Evolutionary conservation across 2,888 invertebrate species (phyloP).

Genomic region (Andricus quercusramuli): DNA sequence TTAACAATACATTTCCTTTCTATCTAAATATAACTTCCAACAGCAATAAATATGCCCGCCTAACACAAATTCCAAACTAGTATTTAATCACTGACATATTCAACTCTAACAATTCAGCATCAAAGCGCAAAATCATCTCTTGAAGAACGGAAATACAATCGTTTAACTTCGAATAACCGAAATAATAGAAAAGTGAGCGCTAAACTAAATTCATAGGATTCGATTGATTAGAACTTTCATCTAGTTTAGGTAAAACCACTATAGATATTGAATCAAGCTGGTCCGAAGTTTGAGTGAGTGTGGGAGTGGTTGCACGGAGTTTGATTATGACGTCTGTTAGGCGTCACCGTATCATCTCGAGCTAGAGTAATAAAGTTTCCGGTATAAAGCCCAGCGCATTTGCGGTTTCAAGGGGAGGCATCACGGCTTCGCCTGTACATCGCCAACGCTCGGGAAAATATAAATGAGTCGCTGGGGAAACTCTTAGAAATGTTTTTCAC

Average conservation of each 20-base stretch:
- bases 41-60: not conserved
- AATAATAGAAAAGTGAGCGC: conserved; percentile 16
- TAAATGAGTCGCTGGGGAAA: conserved; percentile 29
- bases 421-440: conserved; percentile 23
- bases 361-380: conserved; percentile 34
- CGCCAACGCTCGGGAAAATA: conserved; percentile 17
- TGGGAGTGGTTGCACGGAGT: conserved; percentile 4
- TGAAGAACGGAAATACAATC: not conserved
- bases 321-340: conserved; percentile 39
- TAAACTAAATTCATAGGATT: conserved; percentile 16
- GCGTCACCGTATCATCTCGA: conserved; percentile 37
- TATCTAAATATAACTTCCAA: not conserved
- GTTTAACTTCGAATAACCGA: not conserved
- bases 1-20: not conserved
- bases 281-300: conserved; percentile 10
- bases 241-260: conserved; percentile 13
- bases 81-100: not conserved
- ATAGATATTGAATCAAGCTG: conserved; percentile 40
- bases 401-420: conserved; percentile 20
- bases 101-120: not conserved
- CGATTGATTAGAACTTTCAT: conserved; percentile 37
- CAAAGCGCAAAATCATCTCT: not conserved
- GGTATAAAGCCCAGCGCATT: conserved; percentile 35
- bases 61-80: not conserved
- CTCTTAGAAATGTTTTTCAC: conserved; percentile 41